Percentiles rank a stretch among this genome's conserved stretches.
Evolutionary conservation across 2,888 invertebrate species (phyloP).

Genomic region (Melangyna quadrimaculata): DNA sequence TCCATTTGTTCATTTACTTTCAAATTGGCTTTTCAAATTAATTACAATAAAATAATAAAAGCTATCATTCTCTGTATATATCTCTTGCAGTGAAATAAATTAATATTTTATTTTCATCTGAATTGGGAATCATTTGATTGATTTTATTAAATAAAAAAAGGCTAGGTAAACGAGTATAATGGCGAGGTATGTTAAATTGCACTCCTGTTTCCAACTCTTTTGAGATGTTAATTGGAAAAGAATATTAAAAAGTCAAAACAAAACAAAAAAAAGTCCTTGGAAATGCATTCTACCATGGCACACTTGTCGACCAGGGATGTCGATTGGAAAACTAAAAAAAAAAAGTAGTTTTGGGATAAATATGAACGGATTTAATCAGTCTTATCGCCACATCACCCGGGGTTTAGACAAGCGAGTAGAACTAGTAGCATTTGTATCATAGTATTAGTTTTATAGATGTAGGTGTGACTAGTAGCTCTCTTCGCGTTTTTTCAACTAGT

Average conservation of each 20-base stretch:
- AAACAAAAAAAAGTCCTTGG: background rate
- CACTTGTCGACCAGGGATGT: background rate
- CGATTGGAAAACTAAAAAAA: background rate
- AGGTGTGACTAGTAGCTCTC: too few species aligned
- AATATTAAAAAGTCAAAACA: conserved; percentile 6
- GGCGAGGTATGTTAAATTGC: background rate
- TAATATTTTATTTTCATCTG: background rate
- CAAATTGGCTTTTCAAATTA: conserved; percentile 4
- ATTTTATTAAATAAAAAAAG: background rate
- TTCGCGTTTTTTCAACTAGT: too few species aligned
- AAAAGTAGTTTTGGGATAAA: too few species aligned
- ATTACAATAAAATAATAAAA: background rate
- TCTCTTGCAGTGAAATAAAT: background rate
- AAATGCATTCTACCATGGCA: conserved; percentile 6
- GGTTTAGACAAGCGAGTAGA: too few species aligned
- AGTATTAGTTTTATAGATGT: too few species aligned
- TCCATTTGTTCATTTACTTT: background rate
- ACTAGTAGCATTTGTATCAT: too few species aligned
- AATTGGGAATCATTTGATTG: background rate
- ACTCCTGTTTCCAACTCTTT: background rate
- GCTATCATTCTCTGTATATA: background rate
- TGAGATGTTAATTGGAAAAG: conserved; percentile 7
- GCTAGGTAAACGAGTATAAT: background rate
- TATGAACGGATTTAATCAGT: too few species aligned
- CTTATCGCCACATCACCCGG: too few species aligned